phyloP scores from a whole-genome alignment of 2,797 vertebrate species.

The Florisuga fusca region DNA sequence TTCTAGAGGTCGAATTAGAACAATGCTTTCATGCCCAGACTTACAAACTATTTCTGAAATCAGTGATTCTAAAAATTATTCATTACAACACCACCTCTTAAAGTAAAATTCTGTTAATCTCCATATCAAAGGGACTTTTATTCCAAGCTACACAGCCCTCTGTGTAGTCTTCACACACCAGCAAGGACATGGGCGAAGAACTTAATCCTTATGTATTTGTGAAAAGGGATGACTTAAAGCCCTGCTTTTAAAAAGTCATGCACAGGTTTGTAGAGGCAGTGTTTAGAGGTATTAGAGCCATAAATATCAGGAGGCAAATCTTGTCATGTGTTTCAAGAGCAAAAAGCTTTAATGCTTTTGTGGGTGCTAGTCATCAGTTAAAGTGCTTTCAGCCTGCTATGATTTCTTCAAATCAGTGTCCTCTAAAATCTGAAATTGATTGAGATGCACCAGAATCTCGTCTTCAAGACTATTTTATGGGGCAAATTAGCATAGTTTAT shows the following conservation, averaged over 20 bases:
- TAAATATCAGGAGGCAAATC: background rate
- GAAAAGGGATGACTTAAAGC: background rate
- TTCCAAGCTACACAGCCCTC: background rate
- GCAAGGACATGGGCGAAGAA: background rate
- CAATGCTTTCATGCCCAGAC: slow-evolving; percentile 54
- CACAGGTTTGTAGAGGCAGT: background rate
- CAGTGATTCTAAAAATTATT: slow-evolving; percentile 52
- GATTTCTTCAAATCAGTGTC: background rate
- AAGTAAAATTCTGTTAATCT: slow-evolving; percentile 40
- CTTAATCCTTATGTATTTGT: background rate
- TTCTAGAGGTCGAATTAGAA: slow-evolving; percentile 68
- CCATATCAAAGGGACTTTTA: background rate
- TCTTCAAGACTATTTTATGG: background rate
- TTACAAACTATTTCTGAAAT: slow-evolving; percentile 69
- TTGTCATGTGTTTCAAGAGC: background rate
- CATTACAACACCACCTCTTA: slow-evolving; percentile 56
- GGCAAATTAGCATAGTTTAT: background rate
- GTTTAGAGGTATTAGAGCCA: background rate
- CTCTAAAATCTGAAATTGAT: background rate
- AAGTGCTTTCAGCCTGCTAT: slow-evolving; percentile 1
- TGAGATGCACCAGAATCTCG: background rate
- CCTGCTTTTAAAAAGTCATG: slow-evolving; percentile 11
- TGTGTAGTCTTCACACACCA: background rate
- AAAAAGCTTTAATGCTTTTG: slow-evolving; percentile 5
- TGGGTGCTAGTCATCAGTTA: slow-evolving; percentile 7